These are phyloP conservation scores for Artibeus jamaicensis DNA, from an alignment of 2,797 vertebrate species.

Conservation along the genomic window DNA sequence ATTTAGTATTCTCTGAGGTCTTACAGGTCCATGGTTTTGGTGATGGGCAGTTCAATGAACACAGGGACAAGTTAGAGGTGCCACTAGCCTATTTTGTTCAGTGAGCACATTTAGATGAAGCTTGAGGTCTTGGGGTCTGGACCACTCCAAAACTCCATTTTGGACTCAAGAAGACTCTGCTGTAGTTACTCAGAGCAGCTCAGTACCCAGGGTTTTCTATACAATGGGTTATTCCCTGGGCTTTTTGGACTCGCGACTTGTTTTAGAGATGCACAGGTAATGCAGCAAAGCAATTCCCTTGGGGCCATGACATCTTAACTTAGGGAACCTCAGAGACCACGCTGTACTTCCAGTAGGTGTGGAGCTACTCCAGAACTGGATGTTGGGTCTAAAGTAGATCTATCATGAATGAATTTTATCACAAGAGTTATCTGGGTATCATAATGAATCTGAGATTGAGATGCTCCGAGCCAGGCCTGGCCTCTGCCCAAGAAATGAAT, in stretches of 20 bases:
- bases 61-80: not conserved
- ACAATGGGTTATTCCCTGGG: not conserved
- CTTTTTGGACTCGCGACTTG: not conserved
- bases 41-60: not conserved
- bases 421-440: not conserved
- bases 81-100: not conserved
- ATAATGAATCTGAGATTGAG: not conserved
- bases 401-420: not conserved
- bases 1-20: not conserved
- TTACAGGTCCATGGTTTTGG: not conserved
- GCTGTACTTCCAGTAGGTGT: no score
- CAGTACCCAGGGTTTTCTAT: not conserved
- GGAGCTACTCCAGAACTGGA: not conserved
- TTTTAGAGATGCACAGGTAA: not conserved
- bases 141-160: not conserved
- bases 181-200: not conserved
- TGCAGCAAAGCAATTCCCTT: not conserved
- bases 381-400: not conserved
- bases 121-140: not conserved
- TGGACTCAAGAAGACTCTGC: not conserved
- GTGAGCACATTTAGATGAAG: not conserved
- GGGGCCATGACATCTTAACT: not conserved
- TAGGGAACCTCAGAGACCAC: not conserved
- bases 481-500: not conserved
- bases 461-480: not conserved